These are phyloP conservation scores for Papilio elwesi DNA, from an alignment of 2,888 invertebrate species.

Conservation along the genomic window DNA sequence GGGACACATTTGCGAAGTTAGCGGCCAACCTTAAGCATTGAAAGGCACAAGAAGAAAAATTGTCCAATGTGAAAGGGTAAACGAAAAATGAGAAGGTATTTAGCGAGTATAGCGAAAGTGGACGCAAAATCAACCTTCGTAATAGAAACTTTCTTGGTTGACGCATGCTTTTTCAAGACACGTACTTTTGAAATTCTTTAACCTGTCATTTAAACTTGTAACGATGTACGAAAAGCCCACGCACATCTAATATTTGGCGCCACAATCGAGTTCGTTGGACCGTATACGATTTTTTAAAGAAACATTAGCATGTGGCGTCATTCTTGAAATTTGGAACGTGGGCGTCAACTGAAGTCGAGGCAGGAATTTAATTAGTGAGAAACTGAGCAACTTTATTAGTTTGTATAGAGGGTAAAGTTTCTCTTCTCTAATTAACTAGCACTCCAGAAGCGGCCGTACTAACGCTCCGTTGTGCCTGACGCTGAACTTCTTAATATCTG, in stretches of 20 bases:
- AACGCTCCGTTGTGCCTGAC: constrained; percentile 54
- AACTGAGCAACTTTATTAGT: constrained; percentile 67
- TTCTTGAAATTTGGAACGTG: constrained; percentile 21
- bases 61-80: background rate
- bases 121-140: too few relatives aligned
- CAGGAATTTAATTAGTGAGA: constrained; percentile 57
- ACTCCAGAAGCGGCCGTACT: constrained; percentile 46
- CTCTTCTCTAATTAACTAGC: constrained; percentile 48
- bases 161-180: background rate
- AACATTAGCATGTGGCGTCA: constrained; percentile 10
- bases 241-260: constrained; percentile 18
- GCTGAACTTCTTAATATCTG: constrained; percentile 41
- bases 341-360: constrained; percentile 32
- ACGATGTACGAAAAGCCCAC: background rate
- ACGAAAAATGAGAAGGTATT: background rate
- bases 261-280: constrained; percentile 2
- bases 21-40: too few relatives aligned
- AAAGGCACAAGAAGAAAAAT: too few relatives aligned
- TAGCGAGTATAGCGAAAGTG: too few relatives aligned
- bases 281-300: constrained; percentile 1
- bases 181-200: too few relatives aligned
- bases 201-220: too few relatives aligned
- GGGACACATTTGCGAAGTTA: too few relatives aligned
- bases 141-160: background rate
- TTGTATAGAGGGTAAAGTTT: constrained; percentile 58